phyloP scores from a whole-genome alignment of 2,888 invertebrate genomes.

The Serripes groenlandicus region DNA sequence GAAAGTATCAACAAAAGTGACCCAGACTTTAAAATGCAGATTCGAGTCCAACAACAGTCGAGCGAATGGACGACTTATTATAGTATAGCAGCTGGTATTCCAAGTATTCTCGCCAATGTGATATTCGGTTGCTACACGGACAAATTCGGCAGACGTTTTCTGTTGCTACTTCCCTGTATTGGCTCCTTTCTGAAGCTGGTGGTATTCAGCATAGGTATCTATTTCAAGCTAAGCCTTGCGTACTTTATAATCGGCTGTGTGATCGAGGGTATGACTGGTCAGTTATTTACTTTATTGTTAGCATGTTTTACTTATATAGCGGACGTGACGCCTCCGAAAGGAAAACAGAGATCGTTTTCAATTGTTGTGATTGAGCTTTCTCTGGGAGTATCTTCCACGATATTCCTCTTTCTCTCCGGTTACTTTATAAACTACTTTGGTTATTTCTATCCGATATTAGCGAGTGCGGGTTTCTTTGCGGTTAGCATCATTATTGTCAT shows the following conservation, averaged over 20 bases:
- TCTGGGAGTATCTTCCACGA: conserved; percentile 34
- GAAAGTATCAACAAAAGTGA: conserved; percentile 48
- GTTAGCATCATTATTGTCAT: conserved; percentile 20
- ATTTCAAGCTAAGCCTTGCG: conserved; percentile 59
- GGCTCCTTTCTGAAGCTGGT: conserved; percentile 44
- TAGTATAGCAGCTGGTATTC: conserved; percentile 54
- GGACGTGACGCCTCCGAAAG: conserved; percentile 53
- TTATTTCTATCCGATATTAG: conserved; percentile 57
- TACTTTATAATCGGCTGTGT: conserved; percentile 55
- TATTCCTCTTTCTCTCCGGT: conserved; percentile 49
- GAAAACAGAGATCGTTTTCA: conserved; percentile 50
- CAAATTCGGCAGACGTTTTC: conserved; percentile 65
- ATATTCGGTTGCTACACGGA: conserved; percentile 64
- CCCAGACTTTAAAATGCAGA: conserved; percentile 46
- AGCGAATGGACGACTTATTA: conserved; percentile 52
- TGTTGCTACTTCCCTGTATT: conserved; percentile 56
- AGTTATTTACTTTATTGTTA: conserved; percentile 59
- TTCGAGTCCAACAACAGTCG: conserved; percentile 49
- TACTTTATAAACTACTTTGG: conserved; percentile 59
- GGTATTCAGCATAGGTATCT: conserved; percentile 48
- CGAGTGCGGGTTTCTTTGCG: conserved; percentile 25
- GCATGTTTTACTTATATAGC: conserved; percentile 64
- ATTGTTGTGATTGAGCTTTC: conserved; percentile 60
- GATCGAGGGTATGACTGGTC: conserved; percentile 67
- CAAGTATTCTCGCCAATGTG: conserved; percentile 60